Conservation (phyloP, 2,797 vertebrate genomes). For the Vireo griseus region DNA sequence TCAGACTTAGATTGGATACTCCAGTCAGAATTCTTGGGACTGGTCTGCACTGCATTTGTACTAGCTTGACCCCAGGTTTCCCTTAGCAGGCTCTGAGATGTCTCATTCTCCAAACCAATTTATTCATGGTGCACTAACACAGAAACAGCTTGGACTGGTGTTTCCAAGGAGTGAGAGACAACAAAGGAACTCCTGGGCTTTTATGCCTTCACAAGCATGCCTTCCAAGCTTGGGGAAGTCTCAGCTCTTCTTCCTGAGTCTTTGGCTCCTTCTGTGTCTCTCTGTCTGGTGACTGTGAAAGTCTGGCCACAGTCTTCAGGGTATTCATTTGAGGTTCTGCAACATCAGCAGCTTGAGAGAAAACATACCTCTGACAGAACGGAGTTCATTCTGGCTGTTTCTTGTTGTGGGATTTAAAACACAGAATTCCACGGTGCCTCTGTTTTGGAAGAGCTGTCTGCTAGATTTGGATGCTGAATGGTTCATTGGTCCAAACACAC, state of each 20-base stretch:
- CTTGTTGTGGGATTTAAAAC: background rate
- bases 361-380: background rate
- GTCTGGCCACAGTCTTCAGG: background rate
- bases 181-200: background rate
- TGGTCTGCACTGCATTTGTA: accelerated
- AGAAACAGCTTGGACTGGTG: background rate
- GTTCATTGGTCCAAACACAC: background rate
- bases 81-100: background rate
- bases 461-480: background rate
- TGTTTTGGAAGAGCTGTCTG: background rate
- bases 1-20: background rate
- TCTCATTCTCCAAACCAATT: background rate
- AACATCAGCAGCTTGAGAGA: background rate
- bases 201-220: background rate
- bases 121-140: background rate
- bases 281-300: background rate
- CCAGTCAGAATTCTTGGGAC: background rate
- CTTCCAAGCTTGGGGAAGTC: background rate
- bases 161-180: background rate
- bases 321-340: background rate
- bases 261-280: background rate
- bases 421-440: background rate
- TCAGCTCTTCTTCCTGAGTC: background rate
- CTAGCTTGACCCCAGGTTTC: background rate
- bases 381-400: background rate